A percentile compares a stretch with the other conserved stretches of the same genome.
Conservation (phyloP, 2,888 invertebrate genomes). For the Parascotia fuliginaria region DNA sequence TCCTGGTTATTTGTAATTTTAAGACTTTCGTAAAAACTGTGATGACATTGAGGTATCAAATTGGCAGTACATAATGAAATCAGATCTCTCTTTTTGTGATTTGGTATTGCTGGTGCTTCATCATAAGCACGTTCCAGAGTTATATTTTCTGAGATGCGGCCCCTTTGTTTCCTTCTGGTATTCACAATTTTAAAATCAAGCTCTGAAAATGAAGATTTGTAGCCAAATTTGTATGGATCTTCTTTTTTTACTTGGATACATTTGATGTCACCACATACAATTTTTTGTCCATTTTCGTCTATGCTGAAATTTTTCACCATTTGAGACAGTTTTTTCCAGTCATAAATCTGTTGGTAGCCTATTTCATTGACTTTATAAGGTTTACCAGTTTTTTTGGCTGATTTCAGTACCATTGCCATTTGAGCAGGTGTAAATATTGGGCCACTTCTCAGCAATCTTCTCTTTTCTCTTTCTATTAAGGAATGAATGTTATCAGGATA, state of each 20-base stretch:
- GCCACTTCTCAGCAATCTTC: too few relatives aligned
- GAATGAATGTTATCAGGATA: too few relatives aligned
- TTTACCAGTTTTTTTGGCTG: too few relatives aligned
- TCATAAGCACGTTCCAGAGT: conserved; percentile 3
- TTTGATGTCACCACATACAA: conserved; percentile 5
- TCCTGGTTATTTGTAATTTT: conserved; percentile 1
- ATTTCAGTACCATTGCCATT: too few relatives aligned
- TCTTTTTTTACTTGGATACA: background rate
- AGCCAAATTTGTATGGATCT: background rate
- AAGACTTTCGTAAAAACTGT: conserved; percentile 8
- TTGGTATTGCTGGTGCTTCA: conserved; percentile 1
- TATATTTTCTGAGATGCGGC: conserved; percentile 4
- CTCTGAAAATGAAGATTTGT: conserved; percentile 5
- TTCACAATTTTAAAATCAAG: conserved; percentile 2
- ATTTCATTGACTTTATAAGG: too few relatives aligned
- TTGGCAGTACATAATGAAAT: conserved; percentile 1
- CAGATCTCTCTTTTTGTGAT: conserved; percentile 5
- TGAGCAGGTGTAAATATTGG: too few relatives aligned
- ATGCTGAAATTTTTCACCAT: too few relatives aligned
- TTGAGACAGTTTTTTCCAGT: conserved; percentile 5
- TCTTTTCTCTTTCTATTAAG: too few relatives aligned
- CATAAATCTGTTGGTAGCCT: too few relatives aligned
- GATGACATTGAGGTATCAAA: conserved; percentile 11
- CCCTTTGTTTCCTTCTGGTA: conserved; percentile 2
- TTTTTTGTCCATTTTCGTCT: background rate